phyloP scores from a whole-genome alignment of 2,888 invertebrate genomes.

The Trileptium ribeirensis region DNA sequence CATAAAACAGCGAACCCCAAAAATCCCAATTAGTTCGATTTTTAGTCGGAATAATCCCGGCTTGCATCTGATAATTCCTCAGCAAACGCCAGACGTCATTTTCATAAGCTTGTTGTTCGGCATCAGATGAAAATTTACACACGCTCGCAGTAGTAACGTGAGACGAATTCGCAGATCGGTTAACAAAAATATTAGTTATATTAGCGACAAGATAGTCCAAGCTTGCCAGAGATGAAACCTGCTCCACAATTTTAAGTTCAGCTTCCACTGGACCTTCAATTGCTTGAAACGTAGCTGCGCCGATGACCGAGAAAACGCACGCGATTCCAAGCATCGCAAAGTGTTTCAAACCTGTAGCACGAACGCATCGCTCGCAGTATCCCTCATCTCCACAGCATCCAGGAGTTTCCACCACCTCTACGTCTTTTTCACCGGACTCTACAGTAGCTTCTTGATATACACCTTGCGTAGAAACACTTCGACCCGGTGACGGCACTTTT shows the following conservation, averaged over 20 bases:
- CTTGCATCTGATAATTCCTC: constrained; percentile 35
- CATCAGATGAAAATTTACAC: not conserved
- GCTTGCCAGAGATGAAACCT: not conserved
- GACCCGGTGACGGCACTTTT: not conserved
- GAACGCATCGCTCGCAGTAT: not conserved
- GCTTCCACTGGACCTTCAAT: not conserved
- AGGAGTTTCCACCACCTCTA: not conserved
- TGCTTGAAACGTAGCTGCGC: not conserved
- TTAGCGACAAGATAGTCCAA: not conserved
- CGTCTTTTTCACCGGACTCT: not conserved
- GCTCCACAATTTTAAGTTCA: not conserved
- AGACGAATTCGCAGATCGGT: no score
- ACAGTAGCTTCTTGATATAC: not conserved
- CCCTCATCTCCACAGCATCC: not conserved
- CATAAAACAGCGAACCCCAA: constrained; percentile 49
- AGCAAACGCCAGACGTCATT: not conserved
- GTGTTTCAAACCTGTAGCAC: constrained; percentile 4
- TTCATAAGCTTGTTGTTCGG: not conserved
- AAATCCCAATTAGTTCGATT: constrained; percentile 42
- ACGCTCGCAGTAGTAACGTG: not conserved
- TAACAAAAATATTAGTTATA: not conserved
- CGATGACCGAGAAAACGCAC: not conserved
- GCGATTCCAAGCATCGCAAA: not conserved
- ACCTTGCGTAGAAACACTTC: not conserved
- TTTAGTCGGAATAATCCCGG: constrained; percentile 16